These are phyloP conservation scores for Chironomus tentans DNA, from an alignment of 2,888 invertebrate genomes.

Conservation along the genomic window DNA sequence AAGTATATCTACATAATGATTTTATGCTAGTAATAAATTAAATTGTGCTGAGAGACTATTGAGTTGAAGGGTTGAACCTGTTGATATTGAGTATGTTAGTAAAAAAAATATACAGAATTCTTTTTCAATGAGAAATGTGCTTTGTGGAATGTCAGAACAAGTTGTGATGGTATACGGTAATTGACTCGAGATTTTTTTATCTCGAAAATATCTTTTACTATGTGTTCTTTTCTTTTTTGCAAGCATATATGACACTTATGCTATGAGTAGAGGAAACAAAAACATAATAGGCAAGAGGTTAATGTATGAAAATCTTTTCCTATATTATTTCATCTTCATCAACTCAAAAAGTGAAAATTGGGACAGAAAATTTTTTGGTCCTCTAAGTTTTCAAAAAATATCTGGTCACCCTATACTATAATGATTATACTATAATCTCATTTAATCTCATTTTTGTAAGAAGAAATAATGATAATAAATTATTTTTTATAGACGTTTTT, in stretches of 20 bases:
- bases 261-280: background rate
- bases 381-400: too few species aligned
- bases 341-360: too few species aligned
- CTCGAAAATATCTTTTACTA: background rate
- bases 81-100: slow-evolving; percentile 2
- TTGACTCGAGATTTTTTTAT: background rate
- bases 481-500: too few species aligned
- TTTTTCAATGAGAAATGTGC: background rate
- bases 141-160: background rate
- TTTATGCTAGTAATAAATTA: too few species aligned
- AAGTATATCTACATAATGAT: too few species aligned
- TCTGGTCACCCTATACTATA: too few species aligned
- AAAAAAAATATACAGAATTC: background rate
- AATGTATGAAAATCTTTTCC: background rate
- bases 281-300: background rate
- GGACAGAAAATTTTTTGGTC: too few species aligned
- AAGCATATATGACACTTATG: background rate
- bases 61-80: slow-evolving; percentile 11
- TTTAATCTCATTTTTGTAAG: too few species aligned
- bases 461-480: too few species aligned
- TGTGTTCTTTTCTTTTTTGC: background rate
- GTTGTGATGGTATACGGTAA: background rate
- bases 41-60: background rate
- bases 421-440: too few species aligned
- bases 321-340: background rate